Base-by-base conservation (phyloP, 2,888 invertebrate species). In the Cosmopolites sordidus region DNA sequence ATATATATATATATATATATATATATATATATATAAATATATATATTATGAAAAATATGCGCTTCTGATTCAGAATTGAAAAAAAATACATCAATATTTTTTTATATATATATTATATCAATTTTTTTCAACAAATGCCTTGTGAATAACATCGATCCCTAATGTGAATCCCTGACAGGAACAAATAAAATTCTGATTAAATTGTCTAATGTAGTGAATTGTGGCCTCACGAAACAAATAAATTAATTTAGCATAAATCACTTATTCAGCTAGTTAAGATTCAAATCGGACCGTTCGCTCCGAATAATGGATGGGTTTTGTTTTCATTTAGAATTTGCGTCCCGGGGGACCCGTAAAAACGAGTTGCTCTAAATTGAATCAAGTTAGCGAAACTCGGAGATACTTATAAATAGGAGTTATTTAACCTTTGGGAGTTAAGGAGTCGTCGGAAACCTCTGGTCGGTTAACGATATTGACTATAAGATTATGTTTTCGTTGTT, bases 251-350 rank as follows among this genome's bases (percentile, higher is more conserved):
- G 43, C 16, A 37, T 46, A 42, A 47, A 27, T 46, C 33, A 51
- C 43, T 43, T 45, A 33, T 29, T 27, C 22, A 48, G 48, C 40
- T 49, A 53, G 53, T 58, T 58, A 62, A 62, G 62, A 64, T 65
- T 64, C 64, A 62, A 64, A 66, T 64, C 63, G 60, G 58, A 48
- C 49, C 55, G 57, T 57, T 61, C 57, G 59, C 55, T 54, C 55
- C 55, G 58, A 59, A 59, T 64, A 67, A 67, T 64, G 65, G 65
- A 67, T 65, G 66, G 64, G 65, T 66, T 67, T 66, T 67, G 66
- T 65, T 66, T 64, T 66, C 66, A 64, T 65, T 64, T 63, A 64
- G 62, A 66, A 62, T 60, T 62, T 60, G 56, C 18, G 16, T 48
- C 69, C 49, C 48, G 49, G 54, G 67, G 61, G 61, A 62, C 14